Evolutionary conservation across 2,888 invertebrate species (phyloP), one percentile per base, ranked within the genome.

Genomic region (Lydus trimaculatus): DNA sequence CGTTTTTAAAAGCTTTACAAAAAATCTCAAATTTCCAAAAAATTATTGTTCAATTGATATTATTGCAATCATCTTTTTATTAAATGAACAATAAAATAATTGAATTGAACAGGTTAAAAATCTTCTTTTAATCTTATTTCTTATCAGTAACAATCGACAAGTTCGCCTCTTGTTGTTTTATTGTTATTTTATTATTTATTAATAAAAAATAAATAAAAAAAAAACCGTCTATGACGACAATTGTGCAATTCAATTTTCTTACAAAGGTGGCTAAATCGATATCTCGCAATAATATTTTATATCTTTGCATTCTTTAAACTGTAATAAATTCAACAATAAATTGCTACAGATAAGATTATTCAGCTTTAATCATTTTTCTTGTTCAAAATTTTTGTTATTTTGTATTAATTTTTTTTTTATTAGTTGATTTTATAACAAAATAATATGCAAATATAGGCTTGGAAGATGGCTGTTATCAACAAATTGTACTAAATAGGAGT

Each of bases 281-380:
- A 65, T 64, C 20, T 48, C 69, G 69, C 69, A 66, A 66, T 68
- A 64, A 23, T 62, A 43, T 58, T 56, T 62, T 68, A 61, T 52
- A 65, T 69, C 63, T 69, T 65, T 61, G 66, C 66, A 64, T 69
- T 69, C 69, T 63, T 56, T 63, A 63, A 56, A 69, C 58, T 65
- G 66, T 66, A 64, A 64, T 69, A 69, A 69, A 69, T 63, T 65
- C 64, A 64, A 64, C 67, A 67, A 64, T 25, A 66, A 61, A 64
- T 63, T 61, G 64, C 64, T 58, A 64, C 66, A 61, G 69, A 69
- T 69, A 69, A 69, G 66, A 69, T 66, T 69, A 69, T 69, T 60
- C 63, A 61, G 58, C 36, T 64, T 64, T 36, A 39, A 59, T 63
- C 65, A 69, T 69, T 48, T 23, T 48, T 11, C 9, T 48, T 48